Evolutionary conservation across 2,797 vertebrate genomes (phyloP).

Genomic region (Onychomys torridus): DNA sequence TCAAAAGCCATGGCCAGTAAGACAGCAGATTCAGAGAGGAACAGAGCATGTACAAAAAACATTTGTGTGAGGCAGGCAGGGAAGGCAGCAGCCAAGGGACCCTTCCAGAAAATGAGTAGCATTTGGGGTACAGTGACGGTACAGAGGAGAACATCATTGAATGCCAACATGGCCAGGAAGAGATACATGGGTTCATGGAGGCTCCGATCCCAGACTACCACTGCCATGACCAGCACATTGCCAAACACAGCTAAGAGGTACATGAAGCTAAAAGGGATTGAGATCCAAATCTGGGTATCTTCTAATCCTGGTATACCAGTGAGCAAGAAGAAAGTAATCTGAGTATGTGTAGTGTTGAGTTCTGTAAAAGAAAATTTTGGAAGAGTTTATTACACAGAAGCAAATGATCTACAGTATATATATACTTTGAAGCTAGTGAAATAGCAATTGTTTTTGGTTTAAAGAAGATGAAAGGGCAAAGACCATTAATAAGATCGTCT

Average conservation of each 20-base stretch:
- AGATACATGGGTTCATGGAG: conserved; percentile 81
- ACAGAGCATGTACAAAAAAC: conserved; percentile 85
- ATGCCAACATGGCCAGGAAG: conserved; percentile 77
- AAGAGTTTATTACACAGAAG: conserved; percentile 78
- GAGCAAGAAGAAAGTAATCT: conserved; percentile 20
- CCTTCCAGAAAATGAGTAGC: conserved; percentile 74
- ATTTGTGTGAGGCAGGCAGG: conserved; percentile 87
- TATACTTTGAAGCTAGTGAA: background rate
- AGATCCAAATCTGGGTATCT: conserved; percentile 74
- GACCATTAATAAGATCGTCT: background rate
- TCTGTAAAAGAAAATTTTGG: fast-evolving
- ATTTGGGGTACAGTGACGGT: conserved; percentile 84
- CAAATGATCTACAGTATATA: background rate
- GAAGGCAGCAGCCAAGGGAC: conserved; percentile 8
- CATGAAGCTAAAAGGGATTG: conserved; percentile 76
- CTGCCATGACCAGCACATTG: conserved; percentile 70
- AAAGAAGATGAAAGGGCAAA: background rate
- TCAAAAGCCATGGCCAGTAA: conserved; percentile 88
- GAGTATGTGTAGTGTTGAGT: background rate
- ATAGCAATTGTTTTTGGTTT: background rate
- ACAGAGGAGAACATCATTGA: conserved; percentile 75
- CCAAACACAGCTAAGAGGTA: conserved; percentile 80
- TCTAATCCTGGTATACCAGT: conserved; percentile 77
- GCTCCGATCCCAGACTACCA: conserved; percentile 61
- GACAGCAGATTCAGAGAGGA: conserved; percentile 78